Evolutionary conservation across 1,140 invertebrate species (phyloP), one percentile per base, ranked within the genome.

Genomic region (Leptinotarsa undecemlineata): DNA sequence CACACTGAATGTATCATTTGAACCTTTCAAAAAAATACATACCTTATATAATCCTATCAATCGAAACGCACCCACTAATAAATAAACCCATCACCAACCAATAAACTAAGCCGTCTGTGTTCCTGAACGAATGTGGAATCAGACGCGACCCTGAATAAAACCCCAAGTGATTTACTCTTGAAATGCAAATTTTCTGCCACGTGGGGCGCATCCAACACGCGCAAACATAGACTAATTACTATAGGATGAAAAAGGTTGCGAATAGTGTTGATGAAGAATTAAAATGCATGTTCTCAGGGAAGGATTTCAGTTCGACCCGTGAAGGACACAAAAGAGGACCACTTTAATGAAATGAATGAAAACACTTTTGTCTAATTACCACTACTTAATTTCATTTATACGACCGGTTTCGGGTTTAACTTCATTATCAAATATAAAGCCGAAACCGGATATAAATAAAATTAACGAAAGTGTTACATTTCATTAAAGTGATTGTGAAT

Each of bases 121-220:
- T 57, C 51, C 15, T 17, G 15, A 15, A 19, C 15, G 51, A 19
- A 57, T 57, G 51, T 57, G 51, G n/a, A 57, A 17, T 19, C 51
- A 15, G 51, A 57, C 14, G n/a, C 23, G 19, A 67, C n/a, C 20
- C 64, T 67, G 64, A 67, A 26, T 67, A 23, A 42, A n/a, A 67
- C 13, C 20, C 17, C 23, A 23, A 42, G 21, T 42, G 64, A 26
- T 67, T 67, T 26, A 4, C 8, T 67, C 23, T 17, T 42, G 64
- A 67, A 67, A 42, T 33, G 23, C 23, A 23, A 26, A 26, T n/a
- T 17, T 17, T 67, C 8, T 26, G 64, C 64, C 64, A 67, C 42
- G 64, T 67, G 64, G 64, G 42, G 64, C 64, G 64, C 64, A 67
- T 67, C 19, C 19, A 42, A 42, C 64, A 42, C 64, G 64, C 64